Percentiles rank a stretch among this genome's conserved stretches.
phyloP scores from a whole-genome alignment of 1,140 invertebrate genomes.

The Gonioctena quinquepunctata region DNA sequence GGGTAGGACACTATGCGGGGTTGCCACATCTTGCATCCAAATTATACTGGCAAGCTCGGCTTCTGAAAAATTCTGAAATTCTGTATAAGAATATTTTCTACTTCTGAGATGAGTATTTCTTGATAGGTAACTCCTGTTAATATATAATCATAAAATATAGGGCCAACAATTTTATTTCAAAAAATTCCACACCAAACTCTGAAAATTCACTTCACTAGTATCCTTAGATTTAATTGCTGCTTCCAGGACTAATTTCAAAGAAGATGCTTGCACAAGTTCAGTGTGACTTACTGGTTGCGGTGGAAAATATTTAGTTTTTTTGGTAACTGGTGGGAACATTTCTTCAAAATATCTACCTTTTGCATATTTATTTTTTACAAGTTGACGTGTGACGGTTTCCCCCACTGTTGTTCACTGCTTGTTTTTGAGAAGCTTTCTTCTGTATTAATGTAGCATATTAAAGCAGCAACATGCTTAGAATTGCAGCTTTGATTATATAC shows the following conservation, averaged over 20 bases:
- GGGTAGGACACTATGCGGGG: too few species aligned
- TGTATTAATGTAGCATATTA: not conserved
- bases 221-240: not conserved
- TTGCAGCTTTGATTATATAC: not conserved
- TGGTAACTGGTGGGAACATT: not conserved
- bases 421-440: not conserved
- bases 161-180: too few species aligned
- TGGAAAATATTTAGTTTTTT: not conserved
- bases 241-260: not conserved
- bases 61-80: too few species aligned
- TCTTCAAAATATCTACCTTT: not conserved
- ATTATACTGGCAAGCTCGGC: too few species aligned
- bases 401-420: not conserved
- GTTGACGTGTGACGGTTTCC: not conserved
- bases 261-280: not conserved
- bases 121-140: too few species aligned
- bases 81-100: too few species aligned
- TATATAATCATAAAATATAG: too few species aligned
- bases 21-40: too few species aligned
- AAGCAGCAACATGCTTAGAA: not conserved
- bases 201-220: not conserved
- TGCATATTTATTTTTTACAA: not conserved
- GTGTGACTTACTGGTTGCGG: not conserved
- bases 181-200: too few species aligned
- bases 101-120: too few species aligned